phyloP scores from a whole-genome alignment of 2,888 invertebrate species.

The Ctena decussata region DNA sequence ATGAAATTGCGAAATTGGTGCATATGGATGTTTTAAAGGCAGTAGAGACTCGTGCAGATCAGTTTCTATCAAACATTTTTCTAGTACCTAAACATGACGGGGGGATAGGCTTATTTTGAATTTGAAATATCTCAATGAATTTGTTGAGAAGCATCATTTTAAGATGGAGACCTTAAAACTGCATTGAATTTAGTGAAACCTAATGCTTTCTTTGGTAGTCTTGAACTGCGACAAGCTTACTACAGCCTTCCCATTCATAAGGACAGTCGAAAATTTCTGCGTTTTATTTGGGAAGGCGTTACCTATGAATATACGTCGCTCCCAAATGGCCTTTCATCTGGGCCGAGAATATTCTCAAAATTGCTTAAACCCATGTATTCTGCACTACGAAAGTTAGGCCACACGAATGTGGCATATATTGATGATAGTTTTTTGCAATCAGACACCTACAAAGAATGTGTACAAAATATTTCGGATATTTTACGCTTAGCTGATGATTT shows the following conservation, averaged over 20 bases:
- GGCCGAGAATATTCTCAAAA: slow-evolving; percentile 59
- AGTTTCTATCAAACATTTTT: slow-evolving; percentile 28
- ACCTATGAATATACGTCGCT: slow-evolving; percentile 44
- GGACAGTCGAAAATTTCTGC: slow-evolving; percentile 35
- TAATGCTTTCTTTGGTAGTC: slow-evolving; percentile 46
- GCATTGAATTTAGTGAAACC: slow-evolving; percentile 38
- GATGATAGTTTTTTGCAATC: slow-evolving; percentile 31
- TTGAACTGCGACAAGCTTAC: slow-evolving; percentile 59
- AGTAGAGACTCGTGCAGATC: neutral
- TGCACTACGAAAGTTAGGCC: slow-evolving; percentile 35
- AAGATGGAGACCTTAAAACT: slow-evolving; percentile 55
- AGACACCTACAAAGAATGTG: slow-evolving; percentile 15
- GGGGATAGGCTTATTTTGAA: slow-evolving; percentile 19
- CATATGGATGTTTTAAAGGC: neutral
- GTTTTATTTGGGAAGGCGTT: slow-evolving; percentile 53
- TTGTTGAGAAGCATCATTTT: slow-evolving; percentile 24
- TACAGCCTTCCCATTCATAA: slow-evolving; percentile 47
- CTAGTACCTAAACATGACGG: slow-evolving; percentile 16
- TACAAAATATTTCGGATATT: slow-evolving; percentile 24
- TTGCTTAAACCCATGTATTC: slow-evolving; percentile 52
- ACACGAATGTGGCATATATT: slow-evolving; percentile 41
- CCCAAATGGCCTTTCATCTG: slow-evolving; percentile 50
- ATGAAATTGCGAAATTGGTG: neutral
- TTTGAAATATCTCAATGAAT: slow-evolving; percentile 27
- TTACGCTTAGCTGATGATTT: slow-evolving; percentile 32